phyloP scores from a whole-genome alignment of 1,140 invertebrate species.

The Sinonovacula constricta region DNA sequence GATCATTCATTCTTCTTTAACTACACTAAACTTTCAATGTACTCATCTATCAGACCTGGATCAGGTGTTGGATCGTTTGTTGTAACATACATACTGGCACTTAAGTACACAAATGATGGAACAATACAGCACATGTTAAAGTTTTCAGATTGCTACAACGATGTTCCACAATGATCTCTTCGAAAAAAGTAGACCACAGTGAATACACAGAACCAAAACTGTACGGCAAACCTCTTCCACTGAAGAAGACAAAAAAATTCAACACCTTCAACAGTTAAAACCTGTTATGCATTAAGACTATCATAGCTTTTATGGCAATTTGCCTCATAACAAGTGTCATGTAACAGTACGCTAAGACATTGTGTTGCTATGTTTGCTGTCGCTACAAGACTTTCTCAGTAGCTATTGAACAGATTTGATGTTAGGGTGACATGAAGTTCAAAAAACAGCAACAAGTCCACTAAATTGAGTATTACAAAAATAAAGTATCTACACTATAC shows the following conservation, averaged over 20 bases:
- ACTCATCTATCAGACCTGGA: conserved; percentile 40
- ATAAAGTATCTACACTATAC: too few relatives aligned
- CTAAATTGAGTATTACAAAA: too few relatives aligned
- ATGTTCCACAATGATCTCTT: background rate
- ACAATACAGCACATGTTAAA: background rate
- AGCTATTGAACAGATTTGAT: too few relatives aligned
- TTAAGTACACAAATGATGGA: background rate
- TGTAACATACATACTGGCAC: conserved; percentile 29
- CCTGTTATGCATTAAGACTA: conserved; percentile 9
- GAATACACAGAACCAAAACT: background rate
- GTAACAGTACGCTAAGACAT: too few relatives aligned
- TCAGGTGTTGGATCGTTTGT: background rate
- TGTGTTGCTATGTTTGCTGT: too few relatives aligned
- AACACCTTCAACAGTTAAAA: conserved; percentile 26
- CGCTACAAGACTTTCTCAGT: too few relatives aligned
- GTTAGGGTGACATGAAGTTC: too few relatives aligned
- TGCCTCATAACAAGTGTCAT: too few relatives aligned
- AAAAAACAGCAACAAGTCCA: too few relatives aligned
- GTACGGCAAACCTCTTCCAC: background rate
- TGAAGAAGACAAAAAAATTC: conserved; percentile 8
- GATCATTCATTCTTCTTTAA: too few relatives aligned
- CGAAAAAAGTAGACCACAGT: background rate
- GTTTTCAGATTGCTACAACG: background rate
- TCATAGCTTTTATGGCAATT: conserved; percentile 24
- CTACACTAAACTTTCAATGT: conserved; percentile 20